phyloP scores from a whole-genome alignment of 1,140 invertebrate genomes.

The Trichomalopsis sarcophagae region DNA sequence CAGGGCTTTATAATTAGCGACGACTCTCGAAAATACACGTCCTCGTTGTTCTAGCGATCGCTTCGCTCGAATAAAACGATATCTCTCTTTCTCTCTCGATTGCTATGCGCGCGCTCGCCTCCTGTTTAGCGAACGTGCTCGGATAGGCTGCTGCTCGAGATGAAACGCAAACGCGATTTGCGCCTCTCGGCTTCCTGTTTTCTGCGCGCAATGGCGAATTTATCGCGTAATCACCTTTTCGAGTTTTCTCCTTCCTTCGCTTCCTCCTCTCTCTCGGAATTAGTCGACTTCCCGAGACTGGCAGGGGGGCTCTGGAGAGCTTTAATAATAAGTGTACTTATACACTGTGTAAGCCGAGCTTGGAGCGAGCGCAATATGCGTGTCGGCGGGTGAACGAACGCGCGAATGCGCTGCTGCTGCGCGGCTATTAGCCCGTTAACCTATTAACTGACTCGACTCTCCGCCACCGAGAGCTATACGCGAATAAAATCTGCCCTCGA shows the following conservation, averaged over 20 bases:
- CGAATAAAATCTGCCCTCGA: slow-evolving; percentile 34
- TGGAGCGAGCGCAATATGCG: too few relatives aligned
- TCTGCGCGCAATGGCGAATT: background rate
- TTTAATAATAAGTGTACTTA: too few relatives aligned
- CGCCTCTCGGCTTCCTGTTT: background rate
- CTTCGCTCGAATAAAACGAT: too few relatives aligned
- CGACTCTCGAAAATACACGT: too few relatives aligned
- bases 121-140: slow-evolving; percentile 31
- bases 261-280: background rate
- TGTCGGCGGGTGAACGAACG: slow-evolving; percentile 40
- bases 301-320: too few relatives aligned
- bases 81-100: too few relatives aligned
- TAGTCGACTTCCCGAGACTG: too few relatives aligned
- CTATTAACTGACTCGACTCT: slow-evolving; percentile 32
- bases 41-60: too few relatives aligned
- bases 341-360: too few relatives aligned
- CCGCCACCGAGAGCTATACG: background rate
- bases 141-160: background rate
- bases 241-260: background rate
- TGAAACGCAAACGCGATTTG: slow-evolving; percentile 21
- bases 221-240: background rate
- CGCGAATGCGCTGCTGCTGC: slow-evolving; percentile 12
- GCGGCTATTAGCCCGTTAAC: slow-evolving; percentile 45
- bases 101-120: background rate
- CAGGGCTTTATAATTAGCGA: too few relatives aligned